Conservation (phyloP, 2,888 invertebrate genomes). For the Lobophora halterata region DNA sequence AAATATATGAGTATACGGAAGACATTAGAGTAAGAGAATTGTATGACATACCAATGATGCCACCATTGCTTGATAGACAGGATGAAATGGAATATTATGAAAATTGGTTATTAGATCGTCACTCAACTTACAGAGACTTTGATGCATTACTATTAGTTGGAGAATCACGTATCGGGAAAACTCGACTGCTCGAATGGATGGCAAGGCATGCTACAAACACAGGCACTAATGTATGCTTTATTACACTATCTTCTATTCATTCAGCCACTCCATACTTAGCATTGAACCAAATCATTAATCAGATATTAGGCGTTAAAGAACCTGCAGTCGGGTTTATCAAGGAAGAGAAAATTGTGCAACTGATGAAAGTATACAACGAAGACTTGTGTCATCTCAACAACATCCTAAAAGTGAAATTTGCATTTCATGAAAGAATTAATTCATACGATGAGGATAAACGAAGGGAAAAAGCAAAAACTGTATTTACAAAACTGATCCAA, state of each 20-base stretch:
- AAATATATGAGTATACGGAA: constrained; percentile 81
- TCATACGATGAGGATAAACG: constrained; percentile 54
- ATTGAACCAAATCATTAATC: constrained; percentile 67
- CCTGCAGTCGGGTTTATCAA: constrained; percentile 59
- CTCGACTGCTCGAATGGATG: constrained; percentile 78
- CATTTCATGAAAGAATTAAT: constrained; percentile 64
- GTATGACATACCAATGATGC: constrained; percentile 64
- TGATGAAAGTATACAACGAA: constrained; percentile 52
- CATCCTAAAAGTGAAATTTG: constrained; percentile 75
- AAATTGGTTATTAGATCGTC: constrained; percentile 52
- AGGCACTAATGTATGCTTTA: constrained; percentile 43
- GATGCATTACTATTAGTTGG: constrained; percentile 81
- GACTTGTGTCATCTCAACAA: constrained; percentile 80
- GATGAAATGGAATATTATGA: constrained; percentile 72
- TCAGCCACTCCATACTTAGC: constrained; percentile 66
- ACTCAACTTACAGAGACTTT: constrained; percentile 51
- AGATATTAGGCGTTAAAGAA: constrained; percentile 58
- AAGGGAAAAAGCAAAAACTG: constrained; percentile 55
- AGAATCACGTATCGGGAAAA: constrained; percentile 80
- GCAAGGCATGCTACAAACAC: constrained; percentile 51
- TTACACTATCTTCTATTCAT: constrained; percentile 63
- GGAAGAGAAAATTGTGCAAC: constrained; percentile 62
- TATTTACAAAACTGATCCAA: constrained; percentile 61
- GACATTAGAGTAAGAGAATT: constrained; percentile 66
- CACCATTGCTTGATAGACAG: constrained; percentile 69